A percentile compares a stretch with the other conserved stretches of the same genome.
Evolutionary conservation across 2,113 vertebrate species (phyloP).

Genomic region (Penelope pileata): DNA sequence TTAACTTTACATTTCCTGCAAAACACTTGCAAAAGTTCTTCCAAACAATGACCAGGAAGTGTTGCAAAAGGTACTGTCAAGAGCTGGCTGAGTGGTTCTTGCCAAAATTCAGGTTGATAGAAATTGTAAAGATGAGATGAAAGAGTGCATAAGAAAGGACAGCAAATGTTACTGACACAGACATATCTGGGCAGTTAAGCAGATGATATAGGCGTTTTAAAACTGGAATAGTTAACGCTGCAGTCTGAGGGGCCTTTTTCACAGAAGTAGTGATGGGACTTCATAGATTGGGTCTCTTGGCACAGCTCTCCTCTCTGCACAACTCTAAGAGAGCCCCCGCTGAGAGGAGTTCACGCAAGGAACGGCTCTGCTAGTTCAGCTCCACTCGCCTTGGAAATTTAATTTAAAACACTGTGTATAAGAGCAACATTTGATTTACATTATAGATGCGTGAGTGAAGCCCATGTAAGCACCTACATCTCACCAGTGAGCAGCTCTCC

Average conservation of each 20-base stretch:
- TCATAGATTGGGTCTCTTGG: rapidly evolving
- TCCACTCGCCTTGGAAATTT: background rate
- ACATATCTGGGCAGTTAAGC: background rate
- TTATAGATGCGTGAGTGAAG: background rate
- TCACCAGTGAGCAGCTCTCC: background rate
- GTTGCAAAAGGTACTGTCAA: background rate
- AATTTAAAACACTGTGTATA: background rate
- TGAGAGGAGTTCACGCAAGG: background rate
- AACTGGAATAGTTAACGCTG: background rate
- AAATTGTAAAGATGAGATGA: background rate
- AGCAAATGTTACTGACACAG: background rate
- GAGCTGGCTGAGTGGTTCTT: background rate
- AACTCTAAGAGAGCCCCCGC: background rate
- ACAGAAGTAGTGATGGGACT: background rate
- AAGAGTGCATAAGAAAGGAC: background rate
- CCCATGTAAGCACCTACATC: background rate
- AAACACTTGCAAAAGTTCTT: background rate
- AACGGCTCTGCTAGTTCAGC: background rate
- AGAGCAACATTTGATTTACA: background rate
- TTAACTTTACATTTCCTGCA: background rate
- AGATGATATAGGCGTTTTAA: background rate
- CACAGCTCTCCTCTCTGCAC: rapidly evolving
- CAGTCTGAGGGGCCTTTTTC: background rate
- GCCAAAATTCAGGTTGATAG: background rate
- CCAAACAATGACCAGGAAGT: background rate